Conservation (phyloP, 2,113 vertebrate species). For the Morone chrysops region DNA sequence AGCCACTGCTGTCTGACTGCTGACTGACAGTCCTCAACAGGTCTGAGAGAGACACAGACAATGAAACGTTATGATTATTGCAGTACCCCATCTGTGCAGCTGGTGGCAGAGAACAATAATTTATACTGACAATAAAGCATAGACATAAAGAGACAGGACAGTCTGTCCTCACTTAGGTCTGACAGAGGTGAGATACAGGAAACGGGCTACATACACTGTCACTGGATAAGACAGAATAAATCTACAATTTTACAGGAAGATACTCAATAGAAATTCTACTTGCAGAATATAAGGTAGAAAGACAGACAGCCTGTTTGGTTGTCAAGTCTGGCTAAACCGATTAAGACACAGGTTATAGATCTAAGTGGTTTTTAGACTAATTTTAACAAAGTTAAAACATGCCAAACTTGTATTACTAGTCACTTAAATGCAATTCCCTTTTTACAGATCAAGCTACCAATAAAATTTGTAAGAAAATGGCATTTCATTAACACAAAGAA, state of each 20-base stretch:
- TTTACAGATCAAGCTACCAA: no score
- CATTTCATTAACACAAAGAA: no score
- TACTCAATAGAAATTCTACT: not conserved
- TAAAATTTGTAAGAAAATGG: no score
- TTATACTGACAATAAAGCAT: not conserved
- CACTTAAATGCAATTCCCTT: no score
- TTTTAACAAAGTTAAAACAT: not conserved
- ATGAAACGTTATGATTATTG: not conserved
- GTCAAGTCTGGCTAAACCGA: not conserved
- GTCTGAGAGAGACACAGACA: slow-evolving; percentile 77
- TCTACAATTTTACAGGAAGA: not conserved
- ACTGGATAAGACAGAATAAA: not conserved
- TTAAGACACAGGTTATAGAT: not conserved
- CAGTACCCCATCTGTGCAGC: slow-evolving; percentile 13
- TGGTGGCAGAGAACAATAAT: slow-evolving; percentile 33
- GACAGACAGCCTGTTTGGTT: not conserved
- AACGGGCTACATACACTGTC: not conserved
- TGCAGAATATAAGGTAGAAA: not conserved
- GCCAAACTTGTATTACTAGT: not conserved
- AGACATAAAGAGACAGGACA: not conserved
- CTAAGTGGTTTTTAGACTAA: not conserved
- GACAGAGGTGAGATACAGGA: not conserved
- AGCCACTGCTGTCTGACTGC: slow-evolving; percentile 98
- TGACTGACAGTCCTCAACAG: slow-evolving; percentile 91
- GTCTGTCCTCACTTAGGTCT: slow-evolving; percentile 19